Percentiles rank a stretch among this genome's conserved stretches.
phyloP scores from a whole-genome alignment of 2,797 vertebrate species.

The Onychomys leucogaster region DNA sequence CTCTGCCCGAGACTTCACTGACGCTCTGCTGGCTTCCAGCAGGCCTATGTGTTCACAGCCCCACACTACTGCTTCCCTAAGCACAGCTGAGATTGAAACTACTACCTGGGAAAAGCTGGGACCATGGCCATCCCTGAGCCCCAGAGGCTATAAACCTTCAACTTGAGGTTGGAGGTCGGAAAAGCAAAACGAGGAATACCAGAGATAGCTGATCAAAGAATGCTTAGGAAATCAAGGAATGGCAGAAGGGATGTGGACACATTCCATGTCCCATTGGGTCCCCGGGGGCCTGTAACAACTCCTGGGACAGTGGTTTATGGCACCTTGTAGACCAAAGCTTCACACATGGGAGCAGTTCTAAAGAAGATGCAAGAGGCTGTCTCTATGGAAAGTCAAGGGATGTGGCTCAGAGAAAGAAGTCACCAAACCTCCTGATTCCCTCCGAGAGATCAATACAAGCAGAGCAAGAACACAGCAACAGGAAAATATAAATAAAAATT shows the following conservation, averaged over 20 bases:
- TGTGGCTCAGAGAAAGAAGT: background rate
- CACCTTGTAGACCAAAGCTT: background rate
- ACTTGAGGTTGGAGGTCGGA: background rate
- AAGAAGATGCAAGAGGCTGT: background rate
- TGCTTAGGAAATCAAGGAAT: background rate
- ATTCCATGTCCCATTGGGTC: fast-evolving
- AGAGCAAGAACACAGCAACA: background rate
- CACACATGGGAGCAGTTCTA: background rate
- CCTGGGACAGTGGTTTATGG: background rate
- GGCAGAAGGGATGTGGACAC: background rate
- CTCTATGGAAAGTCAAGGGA: background rate
- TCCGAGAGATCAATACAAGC: background rate
- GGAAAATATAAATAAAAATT: background rate
- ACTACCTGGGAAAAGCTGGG: background rate
- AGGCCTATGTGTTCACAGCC: background rate
- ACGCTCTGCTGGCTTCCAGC: background rate
- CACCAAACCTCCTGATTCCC: background rate
- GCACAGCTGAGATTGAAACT: slow-evolving; percentile 17
- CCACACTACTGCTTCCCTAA: background rate
- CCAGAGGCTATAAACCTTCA: slow-evolving; percentile 19
- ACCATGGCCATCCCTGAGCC: slow-evolving; percentile 7
- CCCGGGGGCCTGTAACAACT: background rate
- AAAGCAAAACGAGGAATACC: slow-evolving; percentile 17
- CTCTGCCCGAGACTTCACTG: slow-evolving; percentile 12
- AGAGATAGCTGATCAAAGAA: background rate